These are phyloP conservation scores for Rousettus leschenaultii DNA, from an alignment of 2,113 vertebrate species.

Conservation along the genomic window DNA sequence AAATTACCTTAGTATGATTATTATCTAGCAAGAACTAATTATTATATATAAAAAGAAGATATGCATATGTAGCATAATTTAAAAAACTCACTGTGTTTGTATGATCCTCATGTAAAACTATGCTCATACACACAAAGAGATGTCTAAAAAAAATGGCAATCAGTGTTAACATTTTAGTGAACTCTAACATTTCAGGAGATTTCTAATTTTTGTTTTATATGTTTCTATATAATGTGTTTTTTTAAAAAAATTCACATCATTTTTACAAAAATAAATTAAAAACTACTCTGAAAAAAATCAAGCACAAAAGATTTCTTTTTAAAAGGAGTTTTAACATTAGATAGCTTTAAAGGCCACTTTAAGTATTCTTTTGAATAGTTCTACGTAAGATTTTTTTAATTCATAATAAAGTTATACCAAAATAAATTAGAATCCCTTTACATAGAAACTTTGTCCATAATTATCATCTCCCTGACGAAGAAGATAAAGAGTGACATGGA, in stretches of 20 bases:
- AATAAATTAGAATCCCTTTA: constrained; percentile 12
- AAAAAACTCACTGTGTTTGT: background rate
- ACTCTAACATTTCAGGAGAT: background rate
- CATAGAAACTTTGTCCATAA: background rate
- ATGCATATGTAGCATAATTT: background rate
- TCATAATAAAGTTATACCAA: background rate
- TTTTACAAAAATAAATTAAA: constrained; percentile 25
- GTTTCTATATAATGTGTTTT: background rate
- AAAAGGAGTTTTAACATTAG: background rate
- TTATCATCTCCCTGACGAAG: background rate
- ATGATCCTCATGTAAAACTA: background rate
- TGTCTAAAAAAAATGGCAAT: background rate
- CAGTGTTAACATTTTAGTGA: constrained; percentile 27
- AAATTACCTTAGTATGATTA: constrained; percentile 6
- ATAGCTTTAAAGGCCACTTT: background rate
- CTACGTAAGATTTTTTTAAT: constrained; percentile 2
- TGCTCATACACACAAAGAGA: background rate
- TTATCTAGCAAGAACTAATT: constrained; percentile 9
- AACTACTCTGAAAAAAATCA: constrained; percentile 5
- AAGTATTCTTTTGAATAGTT: constrained; percentile 26
- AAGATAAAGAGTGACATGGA: background rate
- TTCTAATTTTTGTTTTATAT: background rate
- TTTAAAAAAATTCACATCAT: background rate
- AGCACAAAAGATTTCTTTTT: constrained; percentile 23
- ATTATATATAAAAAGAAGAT: constrained; percentile 16